Evolutionary conservation across 2,113 vertebrate genomes (phyloP), one percentile per base, ranked within the genome.

Genomic region (Zosterops hypoxanthus): DNA sequence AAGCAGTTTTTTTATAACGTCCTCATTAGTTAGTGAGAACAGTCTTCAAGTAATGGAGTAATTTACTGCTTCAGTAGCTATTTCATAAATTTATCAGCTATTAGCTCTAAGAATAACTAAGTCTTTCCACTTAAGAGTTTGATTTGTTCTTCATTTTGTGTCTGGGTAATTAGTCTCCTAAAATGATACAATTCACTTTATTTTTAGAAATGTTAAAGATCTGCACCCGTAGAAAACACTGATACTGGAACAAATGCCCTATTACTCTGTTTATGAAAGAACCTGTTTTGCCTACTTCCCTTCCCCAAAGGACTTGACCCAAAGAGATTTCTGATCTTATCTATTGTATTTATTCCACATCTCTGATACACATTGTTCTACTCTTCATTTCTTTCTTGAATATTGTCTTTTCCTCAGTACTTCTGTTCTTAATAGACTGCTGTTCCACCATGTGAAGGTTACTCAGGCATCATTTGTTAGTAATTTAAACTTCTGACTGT

Each of bases 101-200:
- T 94, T 87, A 94, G 36, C 44, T 91, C n/a, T 61, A 84, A 87
- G 69, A 93, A 64, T 94, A 92, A 75, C 82, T 64, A 69, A 92
- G 26, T 34, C 73, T 34, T 63, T 96, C 47, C 31, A 60, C 44
- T 76, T 82, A 82, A 28, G 39, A 63, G 84, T 90, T 87, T 85
- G 61, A 76, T 82, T 93, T 90, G 33, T 91, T 82, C 81, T 94
- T 31, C 39, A 44, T 89, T 92, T 91, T 91, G 23, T 78, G 56
- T 63, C 56, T 91, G 44, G 26, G 17, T 85, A 87, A 85, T 91
- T 71, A 95, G 34, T 71, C 39, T 84, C 39, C 81, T 87, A 71
- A 84, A 92, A 84, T 86, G 42, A 86, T 71, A 55, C 21, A 33
- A 34, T 52, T 59, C 26, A 29, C 25, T 50, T 75, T 77, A 57